phyloP scores from a whole-genome alignment of 2,888 invertebrate species.

The Carabus problematicus region DNA sequence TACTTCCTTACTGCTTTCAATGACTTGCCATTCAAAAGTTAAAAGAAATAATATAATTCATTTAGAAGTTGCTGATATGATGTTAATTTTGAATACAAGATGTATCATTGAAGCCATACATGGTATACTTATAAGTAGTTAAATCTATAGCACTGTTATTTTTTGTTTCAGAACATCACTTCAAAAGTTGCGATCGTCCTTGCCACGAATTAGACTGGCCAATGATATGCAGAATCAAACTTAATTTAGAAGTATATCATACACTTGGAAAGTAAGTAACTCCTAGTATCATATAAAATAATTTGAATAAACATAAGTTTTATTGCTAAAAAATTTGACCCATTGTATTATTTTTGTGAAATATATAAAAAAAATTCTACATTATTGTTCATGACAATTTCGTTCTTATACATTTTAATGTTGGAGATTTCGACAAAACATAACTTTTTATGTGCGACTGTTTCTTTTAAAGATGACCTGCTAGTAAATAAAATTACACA shows the following conservation, averaged over 20 bases:
- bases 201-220: conserved; percentile 80
- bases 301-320: background rate
- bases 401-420: background rate
- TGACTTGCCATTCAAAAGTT: too few species aligned
- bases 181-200: conserved; percentile 76
- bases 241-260: conserved; percentile 76
- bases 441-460: too few species aligned
- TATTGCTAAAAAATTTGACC: too few species aligned
- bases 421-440: too few species aligned
- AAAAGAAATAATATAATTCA: too few species aligned
- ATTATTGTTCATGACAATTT: background rate
- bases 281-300: background rate
- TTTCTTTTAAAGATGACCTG: too few species aligned
- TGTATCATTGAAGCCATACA: too few species aligned
- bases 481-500: too few species aligned
- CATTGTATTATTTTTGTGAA: background rate
- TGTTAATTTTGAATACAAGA: too few species aligned
- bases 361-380: background rate
- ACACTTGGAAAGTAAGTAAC: conserved; percentile 71
- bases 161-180: conserved; percentile 72
- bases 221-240: conserved; percentile 79
- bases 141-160: background rate
- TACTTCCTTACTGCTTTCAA: too few species aligned
- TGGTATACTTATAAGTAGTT: too few species aligned
- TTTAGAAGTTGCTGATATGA: too few species aligned